Base-by-base conservation (phyloP, 1,140 invertebrate genomes). In the Nixonia krombeini region DNA sequence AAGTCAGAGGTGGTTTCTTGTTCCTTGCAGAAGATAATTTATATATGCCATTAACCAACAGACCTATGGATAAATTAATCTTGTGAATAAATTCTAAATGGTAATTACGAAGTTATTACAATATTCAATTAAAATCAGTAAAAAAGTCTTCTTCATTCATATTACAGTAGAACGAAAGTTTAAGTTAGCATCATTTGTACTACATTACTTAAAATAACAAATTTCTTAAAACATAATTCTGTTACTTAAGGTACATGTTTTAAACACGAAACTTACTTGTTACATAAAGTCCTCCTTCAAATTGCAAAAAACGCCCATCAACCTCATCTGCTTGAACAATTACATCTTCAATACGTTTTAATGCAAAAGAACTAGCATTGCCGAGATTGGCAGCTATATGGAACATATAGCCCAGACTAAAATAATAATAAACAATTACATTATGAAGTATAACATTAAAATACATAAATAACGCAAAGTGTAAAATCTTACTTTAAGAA, bases 291-390 rank as follows among this genome's bases (percentile, higher is more conserved):
- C 96, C 96, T 28, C 96, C 96, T 86, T 98, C 97, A 85, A 96
- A 98, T 85, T 98, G 93, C 28, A 97, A 86, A 64, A 92, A 91
- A 73, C 90, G 90, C 6, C 92, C 91, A 86, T 98, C 93, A 15
- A 97, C 91, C 89, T 98, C 96, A 88, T 99, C 96, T 23, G 96
- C 96, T 81, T 98, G 95, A 8, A 95, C 91, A 65, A 98, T 87
- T 31, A 94, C 91, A 86, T 97, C 95, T 86, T 97, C 95, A 38
- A 97, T 91, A 38, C 92, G 89, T 51, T 94, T 90, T 50, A 90
- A 88, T 25, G 92, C 91, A 84, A 93, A 92, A 70, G 90, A 89
- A 28, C 91, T 88, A 59, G 88, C 88, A 13, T 86, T 81, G 26
- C 81, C 82, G 1, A 92, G 70, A 16, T 86, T 86, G 15, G 93